Percentiles rank a stretch among this genome's conserved stretches.
phyloP scores from a whole-genome alignment of 2,888 invertebrate species.

The Anoncus sp. region DNA sequence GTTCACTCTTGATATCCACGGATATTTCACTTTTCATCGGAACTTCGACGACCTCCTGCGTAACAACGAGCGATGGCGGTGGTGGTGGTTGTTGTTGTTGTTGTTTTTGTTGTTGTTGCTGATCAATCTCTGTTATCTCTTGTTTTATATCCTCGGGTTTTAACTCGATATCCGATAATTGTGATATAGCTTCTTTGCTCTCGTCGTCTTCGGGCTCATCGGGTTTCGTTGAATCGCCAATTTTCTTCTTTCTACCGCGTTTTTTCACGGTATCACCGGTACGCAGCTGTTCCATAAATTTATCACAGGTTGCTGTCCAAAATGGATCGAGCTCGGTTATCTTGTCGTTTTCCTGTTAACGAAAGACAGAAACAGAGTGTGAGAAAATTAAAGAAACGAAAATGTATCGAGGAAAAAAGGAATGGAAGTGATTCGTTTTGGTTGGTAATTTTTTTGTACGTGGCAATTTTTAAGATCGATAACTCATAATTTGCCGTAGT shows the following conservation, averaged over 20 bases:
- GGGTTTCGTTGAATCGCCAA: conserved; percentile 75
- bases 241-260: conserved; percentile 85
- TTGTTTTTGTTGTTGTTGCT: no score
- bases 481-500: no score
- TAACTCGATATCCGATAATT: conserved; percentile 31
- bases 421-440: no score
- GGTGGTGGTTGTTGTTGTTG: no score
- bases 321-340: conserved; percentile 82
- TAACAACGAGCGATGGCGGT: conserved; percentile 64
- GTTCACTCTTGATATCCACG: conserved; percentile 51
- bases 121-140: conserved; percentile 66
- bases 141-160: conserved; percentile 70
- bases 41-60: conserved; percentile 64
- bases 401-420: background rate
- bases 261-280: conserved; percentile 85
- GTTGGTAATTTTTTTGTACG: no score
- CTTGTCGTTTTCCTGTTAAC: conserved; percentile 77
- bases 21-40: conserved; percentile 70
- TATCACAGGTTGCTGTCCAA: conserved; percentile 91
- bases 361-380: background rate
- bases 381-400: background rate
- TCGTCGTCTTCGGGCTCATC: conserved; percentile 64
- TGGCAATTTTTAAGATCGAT: no score
- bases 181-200: conserved; percentile 39
- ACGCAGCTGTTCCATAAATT: conserved; percentile 90